Conservation (phyloP, 1,140 invertebrate genomes). For the Eurosta solidaginis region DNA sequence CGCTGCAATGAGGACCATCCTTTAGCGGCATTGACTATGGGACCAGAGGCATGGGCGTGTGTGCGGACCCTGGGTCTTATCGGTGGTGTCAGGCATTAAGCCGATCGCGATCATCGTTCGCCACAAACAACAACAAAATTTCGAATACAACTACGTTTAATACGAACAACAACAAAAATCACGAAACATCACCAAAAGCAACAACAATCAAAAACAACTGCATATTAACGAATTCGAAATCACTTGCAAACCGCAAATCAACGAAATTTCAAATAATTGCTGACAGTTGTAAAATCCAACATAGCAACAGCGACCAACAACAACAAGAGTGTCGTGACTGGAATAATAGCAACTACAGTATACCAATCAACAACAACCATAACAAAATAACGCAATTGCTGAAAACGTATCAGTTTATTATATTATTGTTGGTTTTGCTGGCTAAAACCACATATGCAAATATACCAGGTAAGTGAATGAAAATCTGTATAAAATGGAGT, state of each 20-base stretch:
- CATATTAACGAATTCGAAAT: conserved; percentile 19
- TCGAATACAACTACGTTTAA: conserved; percentile 31
- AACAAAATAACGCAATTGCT: not conserved
- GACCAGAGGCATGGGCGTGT: conserved; percentile 80
- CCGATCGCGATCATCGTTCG: conserved; percentile 55
- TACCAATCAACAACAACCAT: not conserved
- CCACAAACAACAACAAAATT: conserved; percentile 39
- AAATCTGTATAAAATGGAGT: not conserved
- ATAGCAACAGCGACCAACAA: not conserved
- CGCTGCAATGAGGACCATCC: conserved; percentile 71
- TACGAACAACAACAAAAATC: conserved; percentile 35
- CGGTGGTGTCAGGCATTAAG: conserved; percentile 66
- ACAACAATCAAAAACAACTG: not conserved
- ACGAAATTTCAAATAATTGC: conserved; percentile 28
- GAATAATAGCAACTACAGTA: conserved; percentile 8
- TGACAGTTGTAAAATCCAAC: conserved; percentile 20
- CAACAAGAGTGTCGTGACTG: not conserved
- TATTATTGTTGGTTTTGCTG: conserved; percentile 25
- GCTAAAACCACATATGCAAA: conserved; percentile 29
- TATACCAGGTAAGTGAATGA: conserved; percentile 29
- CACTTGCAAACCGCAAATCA: conserved; percentile 37
- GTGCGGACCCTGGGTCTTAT: conserved; percentile 72
- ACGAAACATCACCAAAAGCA: conserved; percentile 17
- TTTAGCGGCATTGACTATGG: conserved; percentile 78
- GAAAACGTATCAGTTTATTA: conserved; percentile 9